A percentile compares a stretch with the other conserved stretches of the same genome.
These are phyloP conservation scores for Acrobeloides nanus DNA, from an alignment of 2,888 invertebrate genomes.

Conservation along the genomic window DNA sequence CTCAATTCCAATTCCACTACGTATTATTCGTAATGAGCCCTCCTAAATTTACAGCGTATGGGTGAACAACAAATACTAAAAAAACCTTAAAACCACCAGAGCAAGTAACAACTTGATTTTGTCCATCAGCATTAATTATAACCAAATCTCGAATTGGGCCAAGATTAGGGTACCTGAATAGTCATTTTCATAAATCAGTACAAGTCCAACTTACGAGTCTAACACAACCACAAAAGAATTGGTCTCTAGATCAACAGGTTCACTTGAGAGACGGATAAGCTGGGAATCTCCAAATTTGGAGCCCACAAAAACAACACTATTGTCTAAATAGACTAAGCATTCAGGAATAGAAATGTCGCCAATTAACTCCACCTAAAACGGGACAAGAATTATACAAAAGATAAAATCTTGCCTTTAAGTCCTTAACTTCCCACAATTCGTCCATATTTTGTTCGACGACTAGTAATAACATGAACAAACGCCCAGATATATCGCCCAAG, in stretches of 20 bases:
- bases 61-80: constrained; percentile 1
- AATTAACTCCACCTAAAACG: constrained; percentile 42
- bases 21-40: constrained; percentile 88
- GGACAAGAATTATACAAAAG: background rate
- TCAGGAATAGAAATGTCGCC: constrained; percentile 71
- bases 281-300: constrained; percentile 94
- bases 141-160: constrained; percentile 73
- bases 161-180: constrained; percentile 88
- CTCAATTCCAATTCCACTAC: constrained; percentile 82
- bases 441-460: constrained; percentile 74
- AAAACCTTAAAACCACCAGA: constrained; percentile 91
- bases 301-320: constrained; percentile 87
- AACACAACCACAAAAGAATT: constrained; percentile 65
- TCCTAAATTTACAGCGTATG: constrained; percentile 76
- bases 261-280: constrained; percentile 62
- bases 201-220: no score
- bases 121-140: constrained; percentile 65
- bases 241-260: constrained; percentile 18
- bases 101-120: constrained; percentile 94
- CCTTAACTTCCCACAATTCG: constrained; percentile 67
- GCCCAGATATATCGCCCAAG: constrained; percentile 84
- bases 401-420: constrained; percentile 71
- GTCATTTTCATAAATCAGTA: no score
- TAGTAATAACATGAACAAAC: constrained; percentile 87
- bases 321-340: constrained; percentile 93